Percentiles rank a stretch among this genome's conserved stretches.
Evolutionary conservation across 2,888 invertebrate species (phyloP).

Genomic region (Drosophila diplacantha): DNA sequence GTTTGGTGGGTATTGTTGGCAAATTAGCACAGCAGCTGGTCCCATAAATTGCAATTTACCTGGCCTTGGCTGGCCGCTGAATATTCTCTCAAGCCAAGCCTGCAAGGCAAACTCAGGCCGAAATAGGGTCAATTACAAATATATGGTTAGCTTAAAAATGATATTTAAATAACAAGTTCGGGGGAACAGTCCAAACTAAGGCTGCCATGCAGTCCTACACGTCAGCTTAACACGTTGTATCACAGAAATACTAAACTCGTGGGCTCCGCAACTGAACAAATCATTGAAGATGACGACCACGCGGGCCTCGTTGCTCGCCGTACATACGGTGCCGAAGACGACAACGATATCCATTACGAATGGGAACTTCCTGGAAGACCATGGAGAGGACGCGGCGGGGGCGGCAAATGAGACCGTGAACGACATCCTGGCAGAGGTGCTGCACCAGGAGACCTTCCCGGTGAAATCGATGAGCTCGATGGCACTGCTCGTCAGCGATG

Average conservation of each 20-base stretch:
- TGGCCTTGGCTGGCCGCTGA: not conserved
- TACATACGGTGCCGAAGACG: too few species aligned
- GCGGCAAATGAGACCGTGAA: not conserved
- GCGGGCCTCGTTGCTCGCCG: not conserved
- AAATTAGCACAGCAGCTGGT: slow-evolving; percentile 63
- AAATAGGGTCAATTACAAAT: not conserved
- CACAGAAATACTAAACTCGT: not conserved
- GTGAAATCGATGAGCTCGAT: slow-evolving; percentile 1
- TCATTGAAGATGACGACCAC: not conserved
- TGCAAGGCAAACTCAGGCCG: not conserved
- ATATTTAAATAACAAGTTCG: not conserved
- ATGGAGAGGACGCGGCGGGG: not conserved
- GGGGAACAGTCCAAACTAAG: not conserved
- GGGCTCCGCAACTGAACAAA: not conserved
- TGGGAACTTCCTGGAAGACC: slow-evolving; percentile 5
- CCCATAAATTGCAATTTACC: slow-evolving; percentile 45
- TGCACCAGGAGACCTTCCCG: not conserved
- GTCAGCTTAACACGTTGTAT: slow-evolving; percentile 1
- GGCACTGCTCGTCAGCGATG: not conserved
- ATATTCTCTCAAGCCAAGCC: not conserved
- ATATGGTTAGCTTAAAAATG: not conserved
- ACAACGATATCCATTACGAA: not conserved
- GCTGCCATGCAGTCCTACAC: not conserved
- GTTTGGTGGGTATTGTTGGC: slow-evolving; percentile 60
- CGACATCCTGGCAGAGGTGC: slow-evolving; percentile 5